phyloP scores from a whole-genome alignment of 2,113 vertebrate genomes.

The Siniperca knerii region DNA sequence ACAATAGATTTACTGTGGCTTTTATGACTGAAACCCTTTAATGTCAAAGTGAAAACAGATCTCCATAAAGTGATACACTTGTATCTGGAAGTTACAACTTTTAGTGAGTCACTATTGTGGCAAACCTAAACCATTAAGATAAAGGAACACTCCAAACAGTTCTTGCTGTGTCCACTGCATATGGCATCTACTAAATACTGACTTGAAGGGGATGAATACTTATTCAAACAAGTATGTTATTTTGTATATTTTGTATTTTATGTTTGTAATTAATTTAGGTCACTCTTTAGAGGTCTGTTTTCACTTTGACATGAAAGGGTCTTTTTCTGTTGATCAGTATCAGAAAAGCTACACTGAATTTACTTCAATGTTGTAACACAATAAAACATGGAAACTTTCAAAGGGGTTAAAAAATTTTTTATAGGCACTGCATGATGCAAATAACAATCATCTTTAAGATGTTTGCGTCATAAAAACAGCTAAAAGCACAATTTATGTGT shows the following conservation, averaged over 20 bases:
- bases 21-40: background rate
- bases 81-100: background rate
- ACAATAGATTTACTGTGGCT: background rate
- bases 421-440: background rate
- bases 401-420: background rate
- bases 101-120: too few relatives aligned
- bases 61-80: background rate
- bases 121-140: background rate
- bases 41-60: slow-evolving; percentile 20
- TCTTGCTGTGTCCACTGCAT: background rate
- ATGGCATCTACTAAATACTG: background rate
- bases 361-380: background rate
- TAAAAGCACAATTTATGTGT: slow-evolving; percentile 21
- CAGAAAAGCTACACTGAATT: background rate
- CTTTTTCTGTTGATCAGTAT: background rate
- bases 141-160: background rate
- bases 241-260: background rate
- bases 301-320: background rate
- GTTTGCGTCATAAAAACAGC: background rate
- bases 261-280: background rate
- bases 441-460: background rate
- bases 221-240: background rate
- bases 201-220: background rate
- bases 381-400: background rate
- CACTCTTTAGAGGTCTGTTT: background rate